Evolutionary conservation across 2,113 vertebrate species (phyloP), one percentile per base, ranked within the genome.

Genomic region (Mesocricetus auratus): DNA sequence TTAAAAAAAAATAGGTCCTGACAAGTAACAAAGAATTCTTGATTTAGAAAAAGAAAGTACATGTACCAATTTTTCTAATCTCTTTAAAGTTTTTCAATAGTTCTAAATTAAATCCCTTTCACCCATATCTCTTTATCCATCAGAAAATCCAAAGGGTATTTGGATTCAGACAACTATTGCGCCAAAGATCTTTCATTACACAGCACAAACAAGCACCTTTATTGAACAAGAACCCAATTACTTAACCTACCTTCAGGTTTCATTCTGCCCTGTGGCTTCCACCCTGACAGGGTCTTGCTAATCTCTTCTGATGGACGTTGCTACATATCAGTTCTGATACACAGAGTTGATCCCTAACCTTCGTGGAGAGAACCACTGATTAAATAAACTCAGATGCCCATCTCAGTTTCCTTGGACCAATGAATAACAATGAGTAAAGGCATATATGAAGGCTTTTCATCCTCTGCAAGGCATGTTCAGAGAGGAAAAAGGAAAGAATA

Each of bases 191-290:
- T 99, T 98, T 98, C 98, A 99, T 98, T 98, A 98, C 98, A 98
- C 96, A 97, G 98, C 97, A 98, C 97, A 98, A 98, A 98, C 98
- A 98, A 98, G 98, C 97, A 98, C 98, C 99, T 99, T 99, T 99
- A 99, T 99, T 99, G 99, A 99, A 99, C 99, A 99, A 99, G 99
- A 99, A 99, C 99, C 99, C 99, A 99, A 99, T 99, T 99, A 99
- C 99, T 99, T 99, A 99, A 99, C 98, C 98, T 94, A 97, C 98
- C 98, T 99, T 99, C 99, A 99, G 98, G 98, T 99, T 99, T 98
- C 98, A 98, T 98, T 99, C 98, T 98, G 97, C 96, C 97, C 98
- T 98, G 98, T 91, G 97, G 99, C 98, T 68, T 98, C 98, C 98
- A 99, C 98, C 98, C 98, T 98, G 97, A 99, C 99, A 99, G 97